phyloP scores from a whole-genome alignment of 2,888 invertebrate genomes.

The Metalampra italica region DNA sequence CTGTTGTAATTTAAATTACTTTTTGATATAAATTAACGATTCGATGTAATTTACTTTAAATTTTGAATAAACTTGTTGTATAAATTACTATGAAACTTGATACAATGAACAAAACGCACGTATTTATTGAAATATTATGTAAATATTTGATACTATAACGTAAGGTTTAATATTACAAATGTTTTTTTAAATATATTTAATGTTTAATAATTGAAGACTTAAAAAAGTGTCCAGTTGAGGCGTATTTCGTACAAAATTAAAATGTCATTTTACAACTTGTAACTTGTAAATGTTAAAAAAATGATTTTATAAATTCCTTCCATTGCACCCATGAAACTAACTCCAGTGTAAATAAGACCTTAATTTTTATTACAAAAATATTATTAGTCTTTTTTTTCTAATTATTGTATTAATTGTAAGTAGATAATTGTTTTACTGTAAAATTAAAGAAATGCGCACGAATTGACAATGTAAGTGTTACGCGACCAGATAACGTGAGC shows the following conservation, averaged over 20 bases:
- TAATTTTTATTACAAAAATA: conserved; percentile 22
- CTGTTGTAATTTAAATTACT: neutral
- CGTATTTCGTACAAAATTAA: no score
- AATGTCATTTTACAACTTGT: no score
- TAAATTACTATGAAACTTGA: neutral
- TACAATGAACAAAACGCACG: neutral
- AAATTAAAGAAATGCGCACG: neutral
- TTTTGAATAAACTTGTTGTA: neutral
- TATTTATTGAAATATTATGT: conserved; percentile 1
- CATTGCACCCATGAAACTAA: no score
- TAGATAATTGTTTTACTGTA: conserved; percentile 13
- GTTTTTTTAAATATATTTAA: neutral
- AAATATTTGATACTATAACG: neutral
- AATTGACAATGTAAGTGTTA: no score
- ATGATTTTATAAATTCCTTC: no score
- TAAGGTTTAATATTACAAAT: neutral
- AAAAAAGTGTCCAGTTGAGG: no score
- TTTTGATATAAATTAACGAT: neutral
- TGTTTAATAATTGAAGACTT: neutral
- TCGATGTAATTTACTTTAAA: neutral
- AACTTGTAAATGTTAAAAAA: no score
- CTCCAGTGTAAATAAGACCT: conserved; percentile 25
- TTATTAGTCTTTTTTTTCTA: neutral
- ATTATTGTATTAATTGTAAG: conserved; percentile 23
- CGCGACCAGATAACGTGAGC: no score